Evolutionary conservation across 2,113 vertebrate genomes (phyloP).

Genomic region (Bos taurus): DNA sequence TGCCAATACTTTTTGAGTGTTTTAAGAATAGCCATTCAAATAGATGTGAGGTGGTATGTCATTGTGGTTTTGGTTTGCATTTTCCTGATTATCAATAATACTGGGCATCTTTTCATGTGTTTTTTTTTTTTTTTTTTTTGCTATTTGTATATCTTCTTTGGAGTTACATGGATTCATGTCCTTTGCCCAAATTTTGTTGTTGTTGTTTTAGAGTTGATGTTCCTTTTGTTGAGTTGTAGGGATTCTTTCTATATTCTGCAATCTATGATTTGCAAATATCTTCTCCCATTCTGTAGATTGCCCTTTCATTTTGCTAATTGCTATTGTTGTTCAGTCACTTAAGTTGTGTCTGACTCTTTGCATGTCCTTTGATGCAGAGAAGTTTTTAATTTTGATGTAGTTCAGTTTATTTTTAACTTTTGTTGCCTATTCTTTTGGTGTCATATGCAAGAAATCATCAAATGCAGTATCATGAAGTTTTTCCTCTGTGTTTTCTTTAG

Average conservation of each 20-base stretch:
- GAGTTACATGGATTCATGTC: background rate
- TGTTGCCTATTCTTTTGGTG: background rate
- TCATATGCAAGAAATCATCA: background rate
- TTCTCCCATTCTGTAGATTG: background rate
- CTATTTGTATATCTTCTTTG: background rate
- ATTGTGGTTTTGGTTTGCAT: background rate
- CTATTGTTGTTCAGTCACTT: background rate
- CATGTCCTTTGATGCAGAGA: background rate
- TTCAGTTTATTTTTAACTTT: background rate
- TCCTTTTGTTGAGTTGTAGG: background rate
- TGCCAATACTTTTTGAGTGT: background rate
- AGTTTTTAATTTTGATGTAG: background rate
- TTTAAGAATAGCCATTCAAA: background rate
- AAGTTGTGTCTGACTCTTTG: background rate
- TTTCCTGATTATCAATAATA: background rate
- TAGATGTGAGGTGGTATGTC: background rate
- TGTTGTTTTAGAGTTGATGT: background rate
- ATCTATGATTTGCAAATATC: background rate
- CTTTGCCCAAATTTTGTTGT: background rate
- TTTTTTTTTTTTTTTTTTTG: background rate
- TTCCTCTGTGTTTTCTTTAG: background rate
- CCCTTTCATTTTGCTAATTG: background rate
- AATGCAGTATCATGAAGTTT: background rate
- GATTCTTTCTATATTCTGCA: background rate
- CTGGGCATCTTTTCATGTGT: background rate